Percentiles rank a stretch among this genome's conserved stretches.
These are phyloP conservation scores for Epicauta chinensis DNA, from an alignment of 1,140 invertebrate species.

Conservation along the genomic window DNA sequence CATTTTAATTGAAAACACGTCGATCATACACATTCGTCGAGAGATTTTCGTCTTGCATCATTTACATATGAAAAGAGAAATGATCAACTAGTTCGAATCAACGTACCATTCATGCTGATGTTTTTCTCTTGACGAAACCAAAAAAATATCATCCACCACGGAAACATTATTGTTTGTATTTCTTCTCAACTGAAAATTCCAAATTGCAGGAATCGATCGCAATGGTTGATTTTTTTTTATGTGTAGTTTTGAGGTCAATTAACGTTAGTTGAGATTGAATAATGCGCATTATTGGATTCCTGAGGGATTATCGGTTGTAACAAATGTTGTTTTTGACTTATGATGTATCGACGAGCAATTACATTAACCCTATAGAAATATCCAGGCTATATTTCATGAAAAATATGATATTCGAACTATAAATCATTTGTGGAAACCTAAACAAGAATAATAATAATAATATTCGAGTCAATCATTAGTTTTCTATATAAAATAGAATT, in stretches of 20 bases:
- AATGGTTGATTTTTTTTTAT: no score
- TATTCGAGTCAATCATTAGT: constrained; percentile 10
- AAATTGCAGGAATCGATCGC: no score
- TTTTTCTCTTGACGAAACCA: no score
- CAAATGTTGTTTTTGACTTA: constrained; percentile 20
- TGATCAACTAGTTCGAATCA: constrained; percentile 19
- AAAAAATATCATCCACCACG: no score
- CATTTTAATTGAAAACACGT: no score
- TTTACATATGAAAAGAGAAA: constrained; percentile 18
- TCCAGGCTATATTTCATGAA: constrained; percentile 15
- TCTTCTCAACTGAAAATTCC: no score
- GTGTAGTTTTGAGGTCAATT: constrained; percentile 5
- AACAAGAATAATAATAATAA: not conserved
- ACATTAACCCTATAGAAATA: constrained; percentile 19
- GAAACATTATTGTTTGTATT: no score
- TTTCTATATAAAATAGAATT: no score
- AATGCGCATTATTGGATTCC: not conserved
- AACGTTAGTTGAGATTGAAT: constrained; percentile 6
- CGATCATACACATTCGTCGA: no score
- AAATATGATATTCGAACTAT: constrained; percentile 11
- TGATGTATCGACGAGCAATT: constrained; percentile 18
- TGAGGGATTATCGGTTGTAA: not conserved
- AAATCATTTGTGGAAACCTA: constrained; percentile 3
- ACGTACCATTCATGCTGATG: constrained; percentile 13
- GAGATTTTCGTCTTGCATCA: not conserved